A percentile compares a stretch with the other conserved stretches of the same genome.
Evolutionary conservation across 2,113 vertebrate species (phyloP).

Genomic region (Gymnogyps californianus): DNA sequence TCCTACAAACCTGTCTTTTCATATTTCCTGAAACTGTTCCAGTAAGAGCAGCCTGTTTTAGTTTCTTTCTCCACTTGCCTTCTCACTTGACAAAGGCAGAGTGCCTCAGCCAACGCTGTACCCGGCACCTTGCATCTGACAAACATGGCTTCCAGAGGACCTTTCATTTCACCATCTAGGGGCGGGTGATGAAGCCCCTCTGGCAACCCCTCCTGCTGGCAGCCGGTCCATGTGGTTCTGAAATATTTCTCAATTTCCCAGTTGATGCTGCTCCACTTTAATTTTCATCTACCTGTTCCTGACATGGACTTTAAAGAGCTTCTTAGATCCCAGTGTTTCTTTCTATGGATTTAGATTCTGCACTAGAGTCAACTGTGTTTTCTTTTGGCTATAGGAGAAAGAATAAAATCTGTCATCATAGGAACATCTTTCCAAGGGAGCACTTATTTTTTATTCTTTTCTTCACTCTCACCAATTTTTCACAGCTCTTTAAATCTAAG

Average conservation of each 20-base stretch:
- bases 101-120: background rate
- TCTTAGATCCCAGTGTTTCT: background rate
- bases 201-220: background rate
- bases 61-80: background rate
- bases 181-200: background rate
- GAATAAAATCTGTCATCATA: background rate
- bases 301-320: background rate
- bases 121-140: background rate
- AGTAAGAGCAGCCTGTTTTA: background rate
- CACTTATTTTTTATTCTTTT: background rate
- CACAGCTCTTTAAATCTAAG: background rate
- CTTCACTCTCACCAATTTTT: background rate
- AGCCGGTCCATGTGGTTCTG: accelerated
- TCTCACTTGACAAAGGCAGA: background rate
- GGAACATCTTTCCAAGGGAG: background rate
- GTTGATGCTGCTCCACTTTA: background rate
- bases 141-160: background rate
- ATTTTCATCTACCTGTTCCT: background rate
- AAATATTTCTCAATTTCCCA: background rate
- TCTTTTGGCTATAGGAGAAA: background rate
- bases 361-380: background rate
- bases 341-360: background rate
- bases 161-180: background rate
- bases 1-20: background rate
- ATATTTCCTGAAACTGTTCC: background rate